phyloP scores from a whole-genome alignment of 2,888 invertebrate species.

The Leucoma salicis region DNA sequence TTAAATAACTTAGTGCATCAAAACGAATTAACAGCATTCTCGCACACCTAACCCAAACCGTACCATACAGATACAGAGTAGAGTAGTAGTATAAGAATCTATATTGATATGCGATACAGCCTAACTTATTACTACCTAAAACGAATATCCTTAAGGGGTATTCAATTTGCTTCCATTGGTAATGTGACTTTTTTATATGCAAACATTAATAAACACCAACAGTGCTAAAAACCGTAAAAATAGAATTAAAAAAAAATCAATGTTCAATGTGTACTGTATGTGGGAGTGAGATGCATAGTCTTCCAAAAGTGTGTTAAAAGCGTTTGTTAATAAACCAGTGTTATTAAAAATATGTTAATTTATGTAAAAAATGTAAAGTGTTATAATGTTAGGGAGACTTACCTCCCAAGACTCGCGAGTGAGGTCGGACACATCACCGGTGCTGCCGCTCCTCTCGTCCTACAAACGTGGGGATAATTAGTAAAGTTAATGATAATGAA shows the following conservation, averaged over 20 bases:
- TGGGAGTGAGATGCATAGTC: constrained; percentile 64
- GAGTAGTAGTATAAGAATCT: no score
- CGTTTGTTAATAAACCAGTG: constrained; percentile 50
- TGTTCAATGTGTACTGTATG: constrained; percentile 76
- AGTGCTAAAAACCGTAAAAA: constrained; percentile 30
- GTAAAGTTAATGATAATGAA: constrained; percentile 9
- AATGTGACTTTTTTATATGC: constrained; percentile 24
- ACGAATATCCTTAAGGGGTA: constrained; percentile 36
- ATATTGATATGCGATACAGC: not conserved
- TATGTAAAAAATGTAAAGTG: constrained; percentile 10
- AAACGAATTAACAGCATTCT: no score
- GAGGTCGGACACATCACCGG: constrained; percentile 89
- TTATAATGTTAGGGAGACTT: constrained; percentile 62
- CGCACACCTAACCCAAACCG: no score
- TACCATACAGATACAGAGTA: no score
- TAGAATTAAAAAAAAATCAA: constrained; percentile 37
- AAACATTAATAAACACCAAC: constrained; percentile 6
- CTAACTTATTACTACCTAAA: constrained; percentile 22
- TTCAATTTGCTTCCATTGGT: constrained; percentile 37
- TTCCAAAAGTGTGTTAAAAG: constrained; percentile 53
- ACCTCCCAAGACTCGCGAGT: constrained; percentile 98
- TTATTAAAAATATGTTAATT: constrained; percentile 25
- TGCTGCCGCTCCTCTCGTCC: constrained; percentile 84
- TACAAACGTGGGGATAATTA: constrained; percentile 41
- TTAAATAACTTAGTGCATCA: no score